These are phyloP conservation scores for Propithecus perrieri DNA, from an alignment of 2,797 vertebrate genomes.

Conservation along the genomic window DNA sequence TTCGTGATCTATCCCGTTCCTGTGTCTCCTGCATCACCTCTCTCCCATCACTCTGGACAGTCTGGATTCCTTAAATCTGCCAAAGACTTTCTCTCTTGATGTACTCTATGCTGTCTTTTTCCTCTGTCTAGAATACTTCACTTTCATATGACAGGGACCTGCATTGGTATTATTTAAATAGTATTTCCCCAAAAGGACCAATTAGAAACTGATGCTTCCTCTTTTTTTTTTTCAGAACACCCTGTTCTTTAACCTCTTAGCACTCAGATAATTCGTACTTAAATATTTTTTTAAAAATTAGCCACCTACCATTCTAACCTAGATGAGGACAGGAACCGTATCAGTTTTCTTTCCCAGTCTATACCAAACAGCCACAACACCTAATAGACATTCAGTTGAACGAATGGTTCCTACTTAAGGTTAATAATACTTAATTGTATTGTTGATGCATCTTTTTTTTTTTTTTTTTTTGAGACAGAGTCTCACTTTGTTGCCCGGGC, in stretches of 20 bases:
- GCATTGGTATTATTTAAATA: background rate
- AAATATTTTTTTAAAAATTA: background rate
- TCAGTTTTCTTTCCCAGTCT: background rate
- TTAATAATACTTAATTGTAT: background rate
- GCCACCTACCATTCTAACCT: background rate
- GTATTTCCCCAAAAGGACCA: background rate
- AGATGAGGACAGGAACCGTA: background rate
- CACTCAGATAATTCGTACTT: background rate
- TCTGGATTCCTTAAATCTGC: background rate
- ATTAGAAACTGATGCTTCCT: background rate
- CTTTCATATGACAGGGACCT: background rate
- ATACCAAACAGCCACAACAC: background rate
- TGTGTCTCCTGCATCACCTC: background rate
- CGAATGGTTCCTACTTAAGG: background rate
- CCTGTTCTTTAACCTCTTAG: background rate
- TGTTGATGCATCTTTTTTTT: background rate
- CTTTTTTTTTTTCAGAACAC: background rate
- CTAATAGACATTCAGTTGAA: background rate
- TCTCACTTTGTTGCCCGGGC: too few species aligned
- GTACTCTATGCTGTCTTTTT: background rate
- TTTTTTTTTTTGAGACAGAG: too few species aligned
- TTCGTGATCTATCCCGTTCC: background rate
- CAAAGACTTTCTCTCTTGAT: background rate
- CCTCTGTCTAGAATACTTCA: background rate
- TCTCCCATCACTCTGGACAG: background rate